Base-by-base conservation (phyloP, 2,888 invertebrate species). In the Sicus ferrugineus region DNA sequence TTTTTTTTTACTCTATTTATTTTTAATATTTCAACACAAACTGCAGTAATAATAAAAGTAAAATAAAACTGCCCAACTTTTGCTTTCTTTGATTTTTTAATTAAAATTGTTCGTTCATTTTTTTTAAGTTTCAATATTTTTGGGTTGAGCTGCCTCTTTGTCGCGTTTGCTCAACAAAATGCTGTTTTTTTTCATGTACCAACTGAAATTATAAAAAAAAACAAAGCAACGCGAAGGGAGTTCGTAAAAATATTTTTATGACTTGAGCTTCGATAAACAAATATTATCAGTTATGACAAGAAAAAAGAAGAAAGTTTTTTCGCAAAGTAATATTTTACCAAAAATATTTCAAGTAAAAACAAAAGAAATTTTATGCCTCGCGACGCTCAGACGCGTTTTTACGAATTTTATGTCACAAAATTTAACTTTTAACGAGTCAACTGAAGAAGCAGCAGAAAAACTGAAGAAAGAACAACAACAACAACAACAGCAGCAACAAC, bases 161-260 rank as follows among this genome's bases (percentile, higher is more conserved):
- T 38, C 61, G 61, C 21, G 11, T 23, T 42, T 42, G 23, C 42
- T 61, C 26, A 23, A n/a, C n/a, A n/a, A n/a, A n/a, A n/a, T 19
- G 61, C 21, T 21, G 38, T 42, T 34, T 26, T 30, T 42, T 64
- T 34, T 52, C 52, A 26, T 31, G 52, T 14, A 31, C 14, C 34
- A 26, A 50, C 26, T 6, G 46, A 28, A 50, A 52, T 34, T 11
- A 54, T 30, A 52, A 31, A 14, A n/a, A 46, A 23, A n/a, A 50
- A 19, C 19, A 50, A 50, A 48, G n/a, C 46, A 62, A 62, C 46
- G 28, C 11, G 14, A 62, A 34, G 9, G 7, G 30, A 50, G 31
- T 4, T 63, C 63, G 30, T 63, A 63, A 63, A 63, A 63, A 31
- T 30, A 50, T 50, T 63, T 63, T 50, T 50, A 63, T 16, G 50